Evolutionary conservation across 2,113 vertebrate genomes (phyloP).

Genomic region (Smithornis capensis): DNA sequence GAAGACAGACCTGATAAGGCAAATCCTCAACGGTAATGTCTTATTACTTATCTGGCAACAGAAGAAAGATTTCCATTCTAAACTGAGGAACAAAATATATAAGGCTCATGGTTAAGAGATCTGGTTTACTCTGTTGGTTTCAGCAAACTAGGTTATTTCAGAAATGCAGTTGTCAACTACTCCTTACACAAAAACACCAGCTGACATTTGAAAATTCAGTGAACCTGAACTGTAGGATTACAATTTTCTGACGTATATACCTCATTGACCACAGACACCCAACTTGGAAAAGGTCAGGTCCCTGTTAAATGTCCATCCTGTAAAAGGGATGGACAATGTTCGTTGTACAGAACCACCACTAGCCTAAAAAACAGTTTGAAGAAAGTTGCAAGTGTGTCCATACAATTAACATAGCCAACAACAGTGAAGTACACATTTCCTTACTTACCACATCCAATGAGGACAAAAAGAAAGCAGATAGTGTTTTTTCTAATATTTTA

Average conservation of each 20-base stretch:
- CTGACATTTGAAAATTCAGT: neutral
- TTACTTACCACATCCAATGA: neutral
- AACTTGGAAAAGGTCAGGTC: neutral
- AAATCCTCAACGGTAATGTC: neutral
- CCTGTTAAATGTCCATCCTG: neutral
- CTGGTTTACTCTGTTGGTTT: neutral
- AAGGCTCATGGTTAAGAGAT: neutral
- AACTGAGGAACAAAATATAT: neutral
- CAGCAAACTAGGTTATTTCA: neutral
- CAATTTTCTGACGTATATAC: neutral
- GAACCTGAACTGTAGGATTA: neutral
- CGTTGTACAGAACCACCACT: neutral
- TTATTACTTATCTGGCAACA: neutral
- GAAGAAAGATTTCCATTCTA: neutral
- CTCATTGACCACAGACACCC: neutral
- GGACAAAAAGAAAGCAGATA: neutral
- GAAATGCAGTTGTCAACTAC: neutral
- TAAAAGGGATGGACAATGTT: neutral
- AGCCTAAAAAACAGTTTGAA: neutral
- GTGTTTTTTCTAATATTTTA: neutral
- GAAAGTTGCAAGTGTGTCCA: neutral
- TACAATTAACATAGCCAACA: fast-evolving
- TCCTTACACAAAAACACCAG: neutral
- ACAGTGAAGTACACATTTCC: neutral
- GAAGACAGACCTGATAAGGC: neutral